Evolutionary conservation across 2,113 vertebrate species (phyloP), one percentile per base, ranked within the genome.

Genomic region (Ameiurus melas): DNA sequence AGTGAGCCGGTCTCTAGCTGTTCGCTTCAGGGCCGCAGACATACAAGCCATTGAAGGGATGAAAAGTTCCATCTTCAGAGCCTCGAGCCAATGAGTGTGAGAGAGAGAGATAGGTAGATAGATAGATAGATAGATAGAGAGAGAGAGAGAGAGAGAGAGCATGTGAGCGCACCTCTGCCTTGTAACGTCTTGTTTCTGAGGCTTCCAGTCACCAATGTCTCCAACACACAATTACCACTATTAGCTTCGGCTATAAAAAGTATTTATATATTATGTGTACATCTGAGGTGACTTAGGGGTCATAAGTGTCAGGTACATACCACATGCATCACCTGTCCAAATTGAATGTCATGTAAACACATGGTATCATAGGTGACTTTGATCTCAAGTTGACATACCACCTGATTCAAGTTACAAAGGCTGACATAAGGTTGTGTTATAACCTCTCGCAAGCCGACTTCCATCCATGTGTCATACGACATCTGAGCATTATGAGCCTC

Each of bases 41-140:
- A 94, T 93, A 94, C 90, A 94, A 90, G 92, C 94, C 95, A 91
- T 95, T 96, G 96, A 96, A 96, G 96, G 95, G 94, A 94, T 94
- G 93, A 95, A 95, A 95, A 94, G 94, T 93, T 94, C 94, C 93
- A 93, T 94, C 92, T 81, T 91, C 90, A 91, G 91, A 92, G 91
- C 84, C 88, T 82, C 79, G 87, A 91, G 90, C 91, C 84, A 89
- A 80, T 85, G 89, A 85, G 66, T 16, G 60, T 78, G 73, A 55
- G 71, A 77, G 51, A 71, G 47, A 88, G 1, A 30, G 81, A 83
- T 16, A 64, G 17, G 47, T 6, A 47, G 43, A 43, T 5, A 43
- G 43, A n/a, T 5, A 88, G 39, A 84, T 5, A 43, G 43, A 43
- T 0, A 43, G 43, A 39, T 2, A 39, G 39, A 39, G 39, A 39